Percentiles rank a stretch among this genome's conserved stretches.
Conservation (phyloP, 1,140 invertebrate species). For the Charaxes varanes region DNA sequence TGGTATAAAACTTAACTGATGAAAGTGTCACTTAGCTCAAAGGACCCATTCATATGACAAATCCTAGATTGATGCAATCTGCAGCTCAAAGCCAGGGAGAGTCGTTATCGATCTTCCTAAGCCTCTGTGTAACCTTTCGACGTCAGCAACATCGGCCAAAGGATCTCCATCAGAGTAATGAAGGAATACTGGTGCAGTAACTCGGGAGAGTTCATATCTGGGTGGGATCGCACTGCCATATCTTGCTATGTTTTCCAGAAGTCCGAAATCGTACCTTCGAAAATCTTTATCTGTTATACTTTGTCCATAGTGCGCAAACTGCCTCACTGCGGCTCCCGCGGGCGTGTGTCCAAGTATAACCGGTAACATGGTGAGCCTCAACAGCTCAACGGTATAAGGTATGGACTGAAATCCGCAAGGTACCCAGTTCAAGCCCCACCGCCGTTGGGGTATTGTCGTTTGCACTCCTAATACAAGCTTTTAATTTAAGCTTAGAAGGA, state of each 20-base stretch:
- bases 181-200: conserved; percentile 79
- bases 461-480: too few species aligned
- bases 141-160: conserved; percentile 76
- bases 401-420: too few species aligned
- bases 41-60: too few species aligned
- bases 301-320: conserved; percentile 85
- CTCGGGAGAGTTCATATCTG: conserved; percentile 74
- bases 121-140: conserved; percentile 73
- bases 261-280: conserved; percentile 79
- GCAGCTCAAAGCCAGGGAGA: too few species aligned
- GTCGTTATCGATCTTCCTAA: conserved; percentile 75
- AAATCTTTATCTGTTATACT: conserved; percentile 77
- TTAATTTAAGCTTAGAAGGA: too few species aligned
- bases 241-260: conserved; percentile 67
- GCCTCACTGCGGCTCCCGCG: conserved; percentile 86
- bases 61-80: too few species aligned
- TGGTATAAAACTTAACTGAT: too few species aligned
- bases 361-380: conserved; percentile 82
- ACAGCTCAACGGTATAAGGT: too few species aligned
- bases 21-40: too few species aligned
- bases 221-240: conserved; percentile 74
- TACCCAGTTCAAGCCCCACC: too few species aligned
- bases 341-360: conserved; percentile 87
- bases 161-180: conserved; percentile 85
- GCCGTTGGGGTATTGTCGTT: too few species aligned